Base-by-base conservation (phyloP, 2,113 vertebrate species). In the Cheilinus undulatus region DNA sequence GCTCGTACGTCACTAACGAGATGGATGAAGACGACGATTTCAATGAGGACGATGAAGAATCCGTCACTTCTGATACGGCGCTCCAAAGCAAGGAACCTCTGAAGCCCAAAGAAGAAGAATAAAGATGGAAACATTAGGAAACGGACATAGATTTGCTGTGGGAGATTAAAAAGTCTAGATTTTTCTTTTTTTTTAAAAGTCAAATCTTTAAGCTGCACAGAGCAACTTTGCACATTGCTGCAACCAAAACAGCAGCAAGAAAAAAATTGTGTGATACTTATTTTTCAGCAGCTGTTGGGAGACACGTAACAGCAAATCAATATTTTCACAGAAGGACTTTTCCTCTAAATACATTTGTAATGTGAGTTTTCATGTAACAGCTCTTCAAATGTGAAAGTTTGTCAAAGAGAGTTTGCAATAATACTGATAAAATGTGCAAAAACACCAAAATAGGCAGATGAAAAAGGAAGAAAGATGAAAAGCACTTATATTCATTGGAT, bases 1-100 rank as follows among this genome's bases (percentile, higher is more conserved):
- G 88, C 22, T 85, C 78, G 0, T 90, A 90, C 28, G 15, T 4
- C 36, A 86, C 86, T 56, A 83, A 83, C 2, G 88, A 88, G 86
- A 30, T 2, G 12, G 69, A 86, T 20, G 65, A 51, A 0, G 57
- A 49, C 45, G 59, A 50, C 0, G 32, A 20, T 0, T n/a, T 6
- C 0, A 40, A 57, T 9, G 20, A 77, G 0, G 51, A 50, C 4
- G 22, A 48, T 0, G 73, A 78, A 0, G 73, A 80, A 26, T 79
- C 59, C 0, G 28, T 53, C 1, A 51, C 49, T 2, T 78, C 82
- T 1, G 79, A 76, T 0, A 14, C 26, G 19, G 54, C 24, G 1
- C 69, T 87, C 0, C 65, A 74, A 9, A 43, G 10, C 48, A 56
- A 30, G 10, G 40, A 71, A 5, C 76, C 82, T 26, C 76, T 80